Conservation (phyloP, 2,888 invertebrate species). For the Ethmia dodecea region DNA sequence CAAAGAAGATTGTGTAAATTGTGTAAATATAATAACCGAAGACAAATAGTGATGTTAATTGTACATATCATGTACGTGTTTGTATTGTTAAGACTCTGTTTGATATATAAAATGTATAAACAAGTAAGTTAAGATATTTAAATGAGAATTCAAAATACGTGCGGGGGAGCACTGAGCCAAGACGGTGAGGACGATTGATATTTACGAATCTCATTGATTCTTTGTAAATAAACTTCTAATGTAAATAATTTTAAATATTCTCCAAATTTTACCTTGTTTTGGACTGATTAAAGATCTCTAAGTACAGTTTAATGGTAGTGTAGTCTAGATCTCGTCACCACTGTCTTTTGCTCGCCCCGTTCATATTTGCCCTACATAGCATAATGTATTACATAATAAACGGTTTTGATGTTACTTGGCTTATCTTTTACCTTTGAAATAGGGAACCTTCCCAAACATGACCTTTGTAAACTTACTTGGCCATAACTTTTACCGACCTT, state of each 20-base stretch:
- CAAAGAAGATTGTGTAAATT: constrained; percentile 7
- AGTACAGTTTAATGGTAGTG: neutral
- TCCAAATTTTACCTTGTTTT: constrained; percentile 3
- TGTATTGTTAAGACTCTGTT: constrained; percentile 27
- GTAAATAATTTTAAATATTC: constrained; percentile 1
- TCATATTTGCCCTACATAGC: constrained; percentile 30
- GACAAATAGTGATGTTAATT: constrained; percentile 60
- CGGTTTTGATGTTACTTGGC: constrained; percentile 47
- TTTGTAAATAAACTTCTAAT: constrained; percentile 5
- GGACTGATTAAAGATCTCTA: neutral
- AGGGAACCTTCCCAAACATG: too few relatives aligned
- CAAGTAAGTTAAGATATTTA: constrained; percentile 19
- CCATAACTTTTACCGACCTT: too few relatives aligned
- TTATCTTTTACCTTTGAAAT: neutral
- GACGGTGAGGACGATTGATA: constrained; percentile 36
- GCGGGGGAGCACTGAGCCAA: constrained; percentile 57
- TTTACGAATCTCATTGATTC: neutral
- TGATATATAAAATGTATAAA: constrained; percentile 28
- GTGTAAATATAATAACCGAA: constrained; percentile 40
- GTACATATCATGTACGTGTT: constrained; percentile 43
- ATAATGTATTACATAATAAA: constrained; percentile 34
- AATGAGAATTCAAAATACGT: constrained; percentile 20
- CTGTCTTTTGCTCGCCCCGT: constrained; percentile 56
- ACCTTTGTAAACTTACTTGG: too few relatives aligned
- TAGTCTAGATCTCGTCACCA: constrained; percentile 25